phyloP scores from a whole-genome alignment of 2,888 invertebrate genomes.

The Lucinisca nassula region DNA sequence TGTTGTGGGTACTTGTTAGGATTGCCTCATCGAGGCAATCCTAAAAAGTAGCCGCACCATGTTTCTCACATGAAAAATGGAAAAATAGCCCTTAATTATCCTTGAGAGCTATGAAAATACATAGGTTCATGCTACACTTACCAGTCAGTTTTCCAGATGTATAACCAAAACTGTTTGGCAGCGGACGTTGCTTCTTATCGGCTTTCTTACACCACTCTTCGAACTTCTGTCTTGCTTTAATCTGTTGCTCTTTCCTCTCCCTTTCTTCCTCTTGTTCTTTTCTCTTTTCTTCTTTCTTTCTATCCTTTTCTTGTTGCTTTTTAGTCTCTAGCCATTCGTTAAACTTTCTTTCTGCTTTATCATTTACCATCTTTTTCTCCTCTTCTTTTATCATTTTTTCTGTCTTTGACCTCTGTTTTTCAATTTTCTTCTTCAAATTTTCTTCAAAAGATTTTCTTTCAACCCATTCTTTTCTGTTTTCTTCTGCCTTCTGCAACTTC shows the following conservation, averaged over 20 bases:
- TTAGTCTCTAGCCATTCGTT: slow-evolving; percentile 82
- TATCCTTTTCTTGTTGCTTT: slow-evolving; percentile 74
- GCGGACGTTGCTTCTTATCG: slow-evolving; percentile 77
- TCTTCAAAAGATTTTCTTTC: slow-evolving; percentile 77
- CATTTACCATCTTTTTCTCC: slow-evolving; percentile 74
- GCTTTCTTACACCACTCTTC: slow-evolving; percentile 81
- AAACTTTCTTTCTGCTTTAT: slow-evolving; percentile 75
- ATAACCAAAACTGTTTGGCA: slow-evolving; percentile 81
- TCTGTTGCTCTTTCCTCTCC: slow-evolving; percentile 70
- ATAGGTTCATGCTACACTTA: slow-evolving; percentile 59
- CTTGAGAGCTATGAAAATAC: no score
- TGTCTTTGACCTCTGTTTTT: slow-evolving; percentile 72
- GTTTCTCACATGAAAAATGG: no score
- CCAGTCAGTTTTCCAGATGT: slow-evolving; percentile 83
- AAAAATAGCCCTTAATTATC: no score
- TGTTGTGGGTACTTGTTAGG: no score
- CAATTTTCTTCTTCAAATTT: slow-evolving; percentile 68
- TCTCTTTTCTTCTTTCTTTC: slow-evolving; percentile 75
- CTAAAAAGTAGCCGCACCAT: no score
- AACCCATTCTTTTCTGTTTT: slow-evolving; percentile 78
- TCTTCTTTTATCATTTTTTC: slow-evolving; percentile 75
- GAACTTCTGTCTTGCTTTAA: slow-evolving; percentile 78
- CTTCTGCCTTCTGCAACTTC: slow-evolving; percentile 73
- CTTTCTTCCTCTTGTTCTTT: slow-evolving; percentile 76
- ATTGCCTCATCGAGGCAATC: no score